Evolutionary conservation across 2,113 vertebrate genomes (phyloP).

Genomic region (Gasterosteus aculeatus): DNA sequence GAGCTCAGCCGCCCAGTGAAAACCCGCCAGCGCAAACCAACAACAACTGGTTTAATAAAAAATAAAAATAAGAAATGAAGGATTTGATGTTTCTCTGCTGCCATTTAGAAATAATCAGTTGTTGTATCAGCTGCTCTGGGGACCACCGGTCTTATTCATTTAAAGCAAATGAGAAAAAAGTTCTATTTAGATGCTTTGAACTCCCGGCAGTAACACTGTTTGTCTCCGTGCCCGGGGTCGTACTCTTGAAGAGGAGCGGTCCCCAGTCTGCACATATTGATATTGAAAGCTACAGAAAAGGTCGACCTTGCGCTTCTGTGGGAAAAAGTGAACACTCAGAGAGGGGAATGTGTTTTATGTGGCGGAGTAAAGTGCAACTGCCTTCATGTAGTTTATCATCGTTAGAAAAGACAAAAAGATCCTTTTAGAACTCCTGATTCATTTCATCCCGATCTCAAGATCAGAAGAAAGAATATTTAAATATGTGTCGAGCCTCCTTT

Average conservation of each 20-base stretch:
- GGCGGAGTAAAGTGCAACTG: not conserved
- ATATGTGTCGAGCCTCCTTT: not conserved
- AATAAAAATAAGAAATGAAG: constrained; percentile 15
- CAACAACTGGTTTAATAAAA: constrained; percentile 18
- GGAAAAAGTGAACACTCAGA: constrained; percentile 23
- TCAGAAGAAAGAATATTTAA: not conserved
- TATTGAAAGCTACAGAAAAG: constrained; percentile 50
- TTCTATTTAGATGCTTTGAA: constrained; percentile 14
- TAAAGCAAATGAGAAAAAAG: constrained; percentile 27
- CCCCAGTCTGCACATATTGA: constrained; percentile 40
- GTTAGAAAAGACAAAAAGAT: not conserved
- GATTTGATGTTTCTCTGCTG: constrained; percentile 34
- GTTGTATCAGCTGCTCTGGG: constrained; percentile 19
- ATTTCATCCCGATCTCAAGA: not conserved
- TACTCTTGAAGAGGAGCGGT: constrained; percentile 40
- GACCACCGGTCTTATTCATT: constrained; percentile 33
- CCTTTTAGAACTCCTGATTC: not conserved
- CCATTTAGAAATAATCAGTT: constrained; percentile 31
- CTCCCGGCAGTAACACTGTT: constrained; percentile 27
- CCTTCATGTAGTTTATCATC: not conserved
- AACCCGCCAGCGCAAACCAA: constrained; percentile 4
- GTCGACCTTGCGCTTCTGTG: constrained; percentile 49
- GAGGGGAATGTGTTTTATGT: constrained; percentile 56
- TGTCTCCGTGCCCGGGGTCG: constrained; percentile 56
- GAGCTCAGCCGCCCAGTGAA: constrained; percentile 14